phyloP scores from a whole-genome alignment of 1,140 invertebrate genomes.

The Wasmannia auropunctata region DNA sequence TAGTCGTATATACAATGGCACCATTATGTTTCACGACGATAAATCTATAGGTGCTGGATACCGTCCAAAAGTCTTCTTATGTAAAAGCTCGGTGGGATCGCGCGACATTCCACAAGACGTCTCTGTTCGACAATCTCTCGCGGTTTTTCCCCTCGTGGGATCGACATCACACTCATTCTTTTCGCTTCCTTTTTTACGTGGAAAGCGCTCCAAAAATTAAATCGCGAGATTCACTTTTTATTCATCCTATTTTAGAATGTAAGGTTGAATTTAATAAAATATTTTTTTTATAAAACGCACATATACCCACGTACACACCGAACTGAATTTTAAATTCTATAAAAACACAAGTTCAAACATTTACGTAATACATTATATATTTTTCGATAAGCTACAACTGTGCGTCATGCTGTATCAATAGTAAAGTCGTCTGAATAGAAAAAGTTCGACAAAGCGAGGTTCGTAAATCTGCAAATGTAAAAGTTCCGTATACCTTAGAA shows the following conservation, averaged over 20 bases:
- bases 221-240: constrained; percentile 9
- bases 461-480: neutral
- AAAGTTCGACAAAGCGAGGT: constrained; percentile 18
- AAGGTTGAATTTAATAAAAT: constrained; percentile 1
- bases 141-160: neutral
- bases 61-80: constrained; percentile 53
- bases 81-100: neutral
- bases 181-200: neutral
- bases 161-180: constrained; percentile 30
- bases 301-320: neutral
- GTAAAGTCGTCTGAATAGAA: neutral
- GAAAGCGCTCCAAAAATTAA: constrained; percentile 29
- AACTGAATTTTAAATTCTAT: neutral
- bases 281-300: neutral
- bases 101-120: constrained; percentile 34
- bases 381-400: constrained; percentile 7
- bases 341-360: neutral
- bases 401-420: neutral
- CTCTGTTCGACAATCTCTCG: constrained; percentile 41
- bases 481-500: constrained; percentile 3
- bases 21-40: constrained; percentile 22
- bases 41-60: constrained; percentile 51
- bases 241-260: neutral
- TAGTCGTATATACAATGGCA: neutral
- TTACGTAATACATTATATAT: neutral